Conservation (phyloP, 2,113 vertebrate species). For the Esox niger region DNA sequence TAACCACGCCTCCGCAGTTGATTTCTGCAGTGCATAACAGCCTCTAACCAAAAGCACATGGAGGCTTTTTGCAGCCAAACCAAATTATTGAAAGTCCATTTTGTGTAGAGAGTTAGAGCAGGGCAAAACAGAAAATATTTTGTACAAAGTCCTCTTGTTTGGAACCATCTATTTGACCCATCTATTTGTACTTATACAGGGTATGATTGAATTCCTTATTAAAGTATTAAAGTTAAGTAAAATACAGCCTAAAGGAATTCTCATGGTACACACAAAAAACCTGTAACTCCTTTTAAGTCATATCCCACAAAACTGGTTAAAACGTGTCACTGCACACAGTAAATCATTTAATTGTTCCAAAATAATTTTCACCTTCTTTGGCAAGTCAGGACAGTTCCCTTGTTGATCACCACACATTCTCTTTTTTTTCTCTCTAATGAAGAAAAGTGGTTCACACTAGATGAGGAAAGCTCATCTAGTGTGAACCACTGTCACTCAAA, state of each 20-base stretch:
- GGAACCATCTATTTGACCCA: neutral
- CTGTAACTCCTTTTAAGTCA: neutral
- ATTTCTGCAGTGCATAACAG: constrained; percentile 25
- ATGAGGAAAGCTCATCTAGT: neutral
- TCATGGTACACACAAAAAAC: neutral
- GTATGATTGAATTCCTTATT: no score
- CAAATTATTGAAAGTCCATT: constrained; percentile 42
- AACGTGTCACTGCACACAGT: constrained; percentile 24
- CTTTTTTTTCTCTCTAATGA: neutral
- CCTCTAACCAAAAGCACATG: constrained; percentile 48
- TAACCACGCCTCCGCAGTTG: constrained; percentile 12
- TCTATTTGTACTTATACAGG: neutral
- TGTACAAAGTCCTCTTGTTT: neutral
- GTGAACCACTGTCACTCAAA: neutral
- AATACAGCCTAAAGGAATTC: neutral
- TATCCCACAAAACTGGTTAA: constrained; percentile 33
- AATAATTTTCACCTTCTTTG: constrained; percentile 17
- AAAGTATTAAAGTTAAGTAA: neutral
- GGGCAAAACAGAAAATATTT: neutral
- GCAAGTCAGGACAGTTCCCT: constrained; percentile 37
- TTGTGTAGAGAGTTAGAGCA: constrained; percentile 24
- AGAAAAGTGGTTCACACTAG: neutral
- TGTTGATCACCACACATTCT: neutral
- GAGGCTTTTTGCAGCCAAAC: constrained; percentile 29
- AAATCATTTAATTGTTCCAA: constrained; percentile 21